Evolutionary conservation across 2,888 invertebrate genomes (phyloP).

Genomic region (Eupithecia dodoneata): DNA sequence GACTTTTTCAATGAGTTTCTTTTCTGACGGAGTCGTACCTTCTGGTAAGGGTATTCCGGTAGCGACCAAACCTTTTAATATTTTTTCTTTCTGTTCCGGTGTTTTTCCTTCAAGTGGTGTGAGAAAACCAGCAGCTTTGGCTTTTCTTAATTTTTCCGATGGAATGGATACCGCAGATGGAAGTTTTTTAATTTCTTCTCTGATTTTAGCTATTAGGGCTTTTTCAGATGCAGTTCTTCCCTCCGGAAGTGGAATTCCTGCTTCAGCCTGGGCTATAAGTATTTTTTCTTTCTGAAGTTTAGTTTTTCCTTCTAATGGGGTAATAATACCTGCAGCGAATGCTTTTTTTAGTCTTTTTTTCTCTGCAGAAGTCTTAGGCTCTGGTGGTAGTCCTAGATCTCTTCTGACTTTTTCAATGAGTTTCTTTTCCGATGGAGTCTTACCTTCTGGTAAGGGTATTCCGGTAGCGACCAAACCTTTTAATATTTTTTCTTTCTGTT

Average conservation of each 20-base stretch:
- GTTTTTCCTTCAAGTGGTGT: constrained; percentile 48
- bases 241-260: not conserved
- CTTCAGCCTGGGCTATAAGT: constrained; percentile 1
- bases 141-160: constrained; percentile 39
- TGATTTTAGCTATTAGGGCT: not conserved
- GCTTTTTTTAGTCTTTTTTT: not conserved
- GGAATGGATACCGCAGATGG: not conserved
- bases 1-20: constrained; percentile 46
- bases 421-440: constrained; percentile 23
- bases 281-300: not conserved
- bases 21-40: constrained; percentile 49
- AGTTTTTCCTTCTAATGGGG: not conserved
- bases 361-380: not conserved
- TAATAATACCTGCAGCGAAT: not conserved
- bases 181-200: not conserved
- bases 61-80: constrained; percentile 42
- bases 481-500: constrained; percentile 4
- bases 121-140: constrained; percentile 41
- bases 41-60: constrained; percentile 50
- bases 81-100: constrained; percentile 47
- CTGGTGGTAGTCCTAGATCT: not conserved
- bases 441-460: constrained; percentile 36
- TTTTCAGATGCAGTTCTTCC: not conserved
- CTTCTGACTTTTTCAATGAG: not conserved
- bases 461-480: not conserved